A percentile compares a stretch with the other conserved stretches of the same genome.
Conservation (phyloP, 2,113 vertebrate species). For the Trichechus manatus region DNA sequence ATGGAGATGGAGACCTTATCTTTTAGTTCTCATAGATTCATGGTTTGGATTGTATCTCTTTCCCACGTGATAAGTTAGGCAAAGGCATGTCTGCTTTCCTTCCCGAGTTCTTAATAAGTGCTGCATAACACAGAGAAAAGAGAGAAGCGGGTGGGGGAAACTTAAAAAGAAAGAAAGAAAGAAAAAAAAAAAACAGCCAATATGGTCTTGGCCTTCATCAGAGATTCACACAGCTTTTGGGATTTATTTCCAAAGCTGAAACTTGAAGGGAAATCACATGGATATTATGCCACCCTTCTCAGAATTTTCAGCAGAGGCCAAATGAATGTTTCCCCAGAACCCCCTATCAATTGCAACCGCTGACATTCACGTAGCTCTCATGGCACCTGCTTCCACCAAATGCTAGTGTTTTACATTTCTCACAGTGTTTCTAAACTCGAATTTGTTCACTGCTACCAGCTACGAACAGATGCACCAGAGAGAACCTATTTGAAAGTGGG, state of each 20-base stretch:
- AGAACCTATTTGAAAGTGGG: constrained; percentile 82
- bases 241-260: constrained; percentile 75
- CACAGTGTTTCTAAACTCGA: constrained; percentile 79
- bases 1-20: too few species aligned
- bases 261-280: constrained; percentile 74
- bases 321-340: constrained; percentile 79
- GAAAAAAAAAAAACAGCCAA: constrained; percentile 52
- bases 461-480: constrained; percentile 75
- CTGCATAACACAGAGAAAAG: constrained; percentile 12
- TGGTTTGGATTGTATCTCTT: neutral
- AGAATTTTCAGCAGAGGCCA: constrained; percentile 79
- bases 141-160: neutral
- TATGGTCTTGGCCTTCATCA: constrained; percentile 73
- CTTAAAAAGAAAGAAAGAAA: neutral
- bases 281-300: constrained; percentile 72
- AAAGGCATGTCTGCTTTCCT: accelerated
- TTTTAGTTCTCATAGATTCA: neutral
- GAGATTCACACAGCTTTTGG: constrained; percentile 78
- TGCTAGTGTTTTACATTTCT: constrained; percentile 66
- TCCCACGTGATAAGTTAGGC: neutral
- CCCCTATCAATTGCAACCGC: constrained; percentile 75
- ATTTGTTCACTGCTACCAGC: constrained; percentile 74
- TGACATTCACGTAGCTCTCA: constrained; percentile 77
- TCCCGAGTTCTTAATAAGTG: neutral
- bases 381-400: constrained; percentile 75